Conservation (phyloP, 2,113 vertebrate species). For the Salvator merianae region DNA sequence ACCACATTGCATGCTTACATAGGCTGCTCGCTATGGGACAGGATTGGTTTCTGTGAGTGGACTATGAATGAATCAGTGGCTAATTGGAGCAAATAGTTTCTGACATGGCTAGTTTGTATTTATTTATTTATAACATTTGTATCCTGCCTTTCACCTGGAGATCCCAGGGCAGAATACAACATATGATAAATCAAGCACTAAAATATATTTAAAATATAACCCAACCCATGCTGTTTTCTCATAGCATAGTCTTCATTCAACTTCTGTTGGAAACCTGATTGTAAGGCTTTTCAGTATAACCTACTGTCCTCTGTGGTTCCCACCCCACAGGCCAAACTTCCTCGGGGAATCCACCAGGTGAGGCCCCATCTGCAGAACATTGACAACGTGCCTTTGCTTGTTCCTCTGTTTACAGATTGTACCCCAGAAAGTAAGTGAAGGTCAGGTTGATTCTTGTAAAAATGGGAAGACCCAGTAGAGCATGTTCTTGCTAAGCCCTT, state of each 20-base stretch:
- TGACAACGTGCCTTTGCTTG: conserved; percentile 96
- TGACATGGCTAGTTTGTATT: neutral
- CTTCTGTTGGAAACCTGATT: neutral
- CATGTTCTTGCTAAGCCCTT: neutral
- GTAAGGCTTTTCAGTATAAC: neutral
- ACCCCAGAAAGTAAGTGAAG: conserved; percentile 91
- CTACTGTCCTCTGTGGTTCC: neutral
- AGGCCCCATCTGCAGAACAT: conserved; percentile 98
- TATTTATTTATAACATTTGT: no score
- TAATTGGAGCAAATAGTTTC: neutral
- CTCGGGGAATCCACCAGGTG: conserved; percentile 97
- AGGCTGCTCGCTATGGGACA: neutral
- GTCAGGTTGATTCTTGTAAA: neutral
- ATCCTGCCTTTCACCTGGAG: conserved; percentile 3
- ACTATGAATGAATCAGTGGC: neutral
- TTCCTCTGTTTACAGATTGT: conserved; percentile 98
- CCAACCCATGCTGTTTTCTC: no score
- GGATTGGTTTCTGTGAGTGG: neutral
- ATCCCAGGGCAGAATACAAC: neutral
- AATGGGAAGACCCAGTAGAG: neutral
- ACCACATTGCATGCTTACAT: conserved; percentile 4
- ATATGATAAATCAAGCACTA: no score
- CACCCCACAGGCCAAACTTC: conserved; percentile 90
- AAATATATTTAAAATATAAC: no score
- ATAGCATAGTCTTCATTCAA: no score